These are phyloP conservation scores for Drosophila subobscura DNA, from an alignment of 1,140 invertebrate species.

Conservation along the genomic window DNA sequence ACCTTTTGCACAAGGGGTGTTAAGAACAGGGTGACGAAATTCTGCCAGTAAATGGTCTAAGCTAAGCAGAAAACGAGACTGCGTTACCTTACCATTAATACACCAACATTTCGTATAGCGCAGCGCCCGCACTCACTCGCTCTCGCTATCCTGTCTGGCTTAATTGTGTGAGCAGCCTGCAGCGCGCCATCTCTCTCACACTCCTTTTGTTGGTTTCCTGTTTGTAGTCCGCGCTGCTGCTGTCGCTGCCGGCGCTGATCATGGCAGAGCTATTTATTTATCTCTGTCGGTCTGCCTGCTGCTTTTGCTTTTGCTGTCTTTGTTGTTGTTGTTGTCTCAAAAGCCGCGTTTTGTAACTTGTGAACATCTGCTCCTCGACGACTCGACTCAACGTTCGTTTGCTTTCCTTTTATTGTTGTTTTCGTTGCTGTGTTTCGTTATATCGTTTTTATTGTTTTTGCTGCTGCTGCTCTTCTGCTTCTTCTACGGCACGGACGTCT, in stretches of 20 bases:
- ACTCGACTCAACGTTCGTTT: constrained; percentile 47
- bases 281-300: constrained; percentile 57
- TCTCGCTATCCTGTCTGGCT: constrained; percentile 1
- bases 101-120: neutral
- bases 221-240: constrained; percentile 60
- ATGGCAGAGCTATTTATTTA: constrained; percentile 63
- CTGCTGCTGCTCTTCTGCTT: constrained; percentile 29
- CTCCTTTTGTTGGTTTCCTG: constrained; percentile 67
- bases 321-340: constrained; percentile 36
- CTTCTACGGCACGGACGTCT: constrained; percentile 30
- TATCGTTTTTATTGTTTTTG: constrained; percentile 78
- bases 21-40: too few relatives aligned
- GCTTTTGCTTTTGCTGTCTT: constrained; percentile 16
- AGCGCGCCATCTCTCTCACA: neutral
- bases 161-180: neutral
- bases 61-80: too few relatives aligned
- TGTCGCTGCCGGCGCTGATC: constrained; percentile 64
- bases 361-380: constrained; percentile 82
- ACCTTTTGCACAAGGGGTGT: constrained; percentile 57
- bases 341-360: constrained; percentile 70
- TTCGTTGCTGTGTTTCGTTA: constrained; percentile 70
- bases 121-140: constrained; percentile 5
- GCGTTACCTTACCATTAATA: too few relatives aligned
- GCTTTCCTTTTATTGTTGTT: constrained; percentile 72
- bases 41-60: too few relatives aligned